Conservation (phyloP, 2,888 invertebrate species). For the Drosophila parthenogenetica region DNA sequence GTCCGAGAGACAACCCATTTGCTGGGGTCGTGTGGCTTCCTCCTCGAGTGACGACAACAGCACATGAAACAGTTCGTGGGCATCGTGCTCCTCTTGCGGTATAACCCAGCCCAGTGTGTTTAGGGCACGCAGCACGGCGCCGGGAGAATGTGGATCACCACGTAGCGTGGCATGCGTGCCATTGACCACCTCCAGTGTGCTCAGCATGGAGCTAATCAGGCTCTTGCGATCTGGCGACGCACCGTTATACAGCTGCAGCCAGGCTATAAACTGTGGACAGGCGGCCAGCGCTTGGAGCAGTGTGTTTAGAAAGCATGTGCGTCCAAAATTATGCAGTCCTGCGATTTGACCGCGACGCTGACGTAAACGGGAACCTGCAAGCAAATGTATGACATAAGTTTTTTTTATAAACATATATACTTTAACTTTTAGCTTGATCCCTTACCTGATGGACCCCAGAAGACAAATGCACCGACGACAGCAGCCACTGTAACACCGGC, state of each 20-base stretch:
- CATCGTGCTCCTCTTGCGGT: slow-evolving; percentile 96
- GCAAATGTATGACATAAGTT: too few species aligned
- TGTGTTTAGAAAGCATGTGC: slow-evolving; percentile 97
- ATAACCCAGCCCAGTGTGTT: slow-evolving; percentile 93
- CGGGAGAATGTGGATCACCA: slow-evolving; percentile 87
- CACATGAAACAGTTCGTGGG: slow-evolving; percentile 96
- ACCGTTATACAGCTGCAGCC: slow-evolving; percentile 89
- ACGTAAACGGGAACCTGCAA: slow-evolving; percentile 85
- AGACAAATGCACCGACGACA: slow-evolving; percentile 92
- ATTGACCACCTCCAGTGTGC: slow-evolving; percentile 88
- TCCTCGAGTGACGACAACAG: slow-evolving; percentile 95
- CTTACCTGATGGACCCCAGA: slow-evolving; percentile 88
- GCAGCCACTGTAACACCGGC: slow-evolving; percentile 92
- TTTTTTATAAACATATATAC: too few species aligned
- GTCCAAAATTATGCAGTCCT: slow-evolving; percentile 95
- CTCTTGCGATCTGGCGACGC: slow-evolving; percentile 89
- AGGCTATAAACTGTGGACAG: slow-evolving; percentile 92
- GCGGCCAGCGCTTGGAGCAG: slow-evolving; percentile 95
- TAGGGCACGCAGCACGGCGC: slow-evolving; percentile 90
- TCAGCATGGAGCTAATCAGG: slow-evolving; percentile 90
- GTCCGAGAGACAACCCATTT: slow-evolving; percentile 90
- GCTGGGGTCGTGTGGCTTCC: slow-evolving; percentile 87
- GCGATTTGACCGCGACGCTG: slow-evolving; percentile 90
- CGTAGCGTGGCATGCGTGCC: slow-evolving; percentile 90
- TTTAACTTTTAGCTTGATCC: not conserved